phyloP scores from a whole-genome alignment of 2,797 vertebrate genomes.

The Emydoidea blandingii region DNA sequence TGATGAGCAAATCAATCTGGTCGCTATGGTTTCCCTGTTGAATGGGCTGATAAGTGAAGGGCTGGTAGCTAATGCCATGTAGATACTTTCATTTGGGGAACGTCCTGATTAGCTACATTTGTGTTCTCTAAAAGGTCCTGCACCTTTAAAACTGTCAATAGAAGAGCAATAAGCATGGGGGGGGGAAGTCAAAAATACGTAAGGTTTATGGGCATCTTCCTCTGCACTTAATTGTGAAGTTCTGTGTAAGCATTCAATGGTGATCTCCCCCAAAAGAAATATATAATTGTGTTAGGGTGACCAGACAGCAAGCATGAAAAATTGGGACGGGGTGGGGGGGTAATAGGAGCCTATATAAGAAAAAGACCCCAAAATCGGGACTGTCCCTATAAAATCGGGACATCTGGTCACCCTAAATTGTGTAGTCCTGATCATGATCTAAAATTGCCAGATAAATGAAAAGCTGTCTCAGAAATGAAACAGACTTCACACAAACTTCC shows the following conservation, averaged over 20 bases:
- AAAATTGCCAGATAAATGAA: background rate
- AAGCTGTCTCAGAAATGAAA: background rate
- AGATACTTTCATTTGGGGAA: conserved; percentile 13
- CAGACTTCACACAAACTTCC: background rate
- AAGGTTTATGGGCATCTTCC: background rate
- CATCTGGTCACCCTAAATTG: background rate
- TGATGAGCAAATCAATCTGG: background rate
- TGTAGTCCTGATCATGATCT: background rate
- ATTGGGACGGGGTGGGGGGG: no score
- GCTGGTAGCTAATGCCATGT: background rate
- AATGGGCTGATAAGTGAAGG: background rate
- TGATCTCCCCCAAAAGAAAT: background rate
- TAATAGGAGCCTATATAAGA: no score
- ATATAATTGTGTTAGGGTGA: background rate
- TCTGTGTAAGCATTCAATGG: background rate
- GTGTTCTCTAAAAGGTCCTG: background rate
- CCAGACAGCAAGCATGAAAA: no score
- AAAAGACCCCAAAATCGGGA: no score
- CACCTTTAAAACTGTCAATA: conserved; percentile 27
- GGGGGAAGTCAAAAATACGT: background rate
- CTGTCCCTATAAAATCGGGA: no score
- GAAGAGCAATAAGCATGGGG: background rate
- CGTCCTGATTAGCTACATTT: background rate
- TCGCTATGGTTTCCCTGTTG: background rate
- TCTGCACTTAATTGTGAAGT: background rate